Evolutionary conservation across 2,113 vertebrate species (phyloP).

Genomic region (Gymnogyps californianus): DNA sequence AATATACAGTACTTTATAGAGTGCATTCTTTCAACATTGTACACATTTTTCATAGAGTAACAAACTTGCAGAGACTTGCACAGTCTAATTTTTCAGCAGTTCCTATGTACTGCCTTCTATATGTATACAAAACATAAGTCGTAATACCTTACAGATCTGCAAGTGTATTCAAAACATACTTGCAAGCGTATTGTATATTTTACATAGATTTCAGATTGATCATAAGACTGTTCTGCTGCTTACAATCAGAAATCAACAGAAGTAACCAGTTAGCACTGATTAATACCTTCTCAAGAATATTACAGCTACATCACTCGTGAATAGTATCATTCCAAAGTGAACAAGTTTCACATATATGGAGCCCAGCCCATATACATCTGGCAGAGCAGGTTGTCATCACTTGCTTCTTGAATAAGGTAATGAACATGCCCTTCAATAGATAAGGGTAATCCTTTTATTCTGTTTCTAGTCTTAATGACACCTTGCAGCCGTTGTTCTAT

Average conservation of each 20-base stretch:
- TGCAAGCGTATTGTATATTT: neutral
- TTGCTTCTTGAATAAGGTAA: conserved; percentile 96
- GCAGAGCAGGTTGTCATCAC: conserved; percentile 90
- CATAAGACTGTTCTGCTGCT: neutral
- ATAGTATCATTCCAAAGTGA: neutral
- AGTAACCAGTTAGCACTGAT: neutral
- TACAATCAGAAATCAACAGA: neutral
- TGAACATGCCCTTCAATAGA: conserved; percentile 98
- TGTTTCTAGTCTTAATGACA: conserved; percentile 94
- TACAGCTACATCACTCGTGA: neutral
- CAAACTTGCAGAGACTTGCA: neutral
- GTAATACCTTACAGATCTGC: neutral
- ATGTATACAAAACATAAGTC: neutral
- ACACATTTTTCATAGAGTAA: neutral
- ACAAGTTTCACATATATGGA: conserved; percentile 83
- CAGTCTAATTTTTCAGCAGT: neutral
- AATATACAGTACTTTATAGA: neutral
- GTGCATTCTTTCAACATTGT: neutral
- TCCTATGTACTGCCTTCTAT: neutral
- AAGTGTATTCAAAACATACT: neutral
- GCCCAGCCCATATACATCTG: conserved; percentile 99
- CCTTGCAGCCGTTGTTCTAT: conserved; percentile 95
- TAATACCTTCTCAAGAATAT: neutral
- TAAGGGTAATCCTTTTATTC: conserved; percentile 92
- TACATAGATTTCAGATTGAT: neutral